These are phyloP conservation scores for Magallana angulata DNA, from an alignment of 1,140 invertebrate species.

Conservation along the genomic window DNA sequence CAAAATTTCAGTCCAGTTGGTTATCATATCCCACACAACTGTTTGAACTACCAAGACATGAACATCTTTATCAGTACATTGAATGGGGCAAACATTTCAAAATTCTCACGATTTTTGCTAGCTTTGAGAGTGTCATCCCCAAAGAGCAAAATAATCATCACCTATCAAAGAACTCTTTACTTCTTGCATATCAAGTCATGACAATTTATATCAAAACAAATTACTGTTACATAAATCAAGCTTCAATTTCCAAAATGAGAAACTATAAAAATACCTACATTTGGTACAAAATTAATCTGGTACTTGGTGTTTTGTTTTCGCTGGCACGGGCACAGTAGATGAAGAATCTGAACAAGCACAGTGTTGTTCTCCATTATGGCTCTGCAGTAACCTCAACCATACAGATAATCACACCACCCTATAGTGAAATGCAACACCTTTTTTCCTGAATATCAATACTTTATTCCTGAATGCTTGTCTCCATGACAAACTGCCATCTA, in stretches of 20 bases:
- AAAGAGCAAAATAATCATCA: too few relatives aligned
- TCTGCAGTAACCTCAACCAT: background rate
- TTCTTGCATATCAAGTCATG: too few relatives aligned
- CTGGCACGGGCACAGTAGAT: conserved; percentile 7
- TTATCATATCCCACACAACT: background rate
- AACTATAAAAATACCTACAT: background rate
- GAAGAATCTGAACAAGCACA: conserved; percentile 11
- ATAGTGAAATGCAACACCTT: background rate
- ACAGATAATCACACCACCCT: background rate
- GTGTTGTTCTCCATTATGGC: conserved; percentile 6
- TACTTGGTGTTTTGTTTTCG: conserved; percentile 25
- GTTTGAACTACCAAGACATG: background rate
- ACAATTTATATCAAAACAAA: too few relatives aligned
- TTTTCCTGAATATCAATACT: conserved; percentile 19
- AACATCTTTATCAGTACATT: background rate
- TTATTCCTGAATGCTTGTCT: background rate
- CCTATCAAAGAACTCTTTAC: too few relatives aligned
- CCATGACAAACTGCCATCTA: conserved; percentile 18
- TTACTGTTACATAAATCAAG: too few relatives aligned
- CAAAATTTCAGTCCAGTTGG: too few relatives aligned
- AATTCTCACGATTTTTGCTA: conserved; percentile 22
- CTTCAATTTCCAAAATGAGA: too few relatives aligned
- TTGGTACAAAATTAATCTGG: background rate
- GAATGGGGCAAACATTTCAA: conserved; percentile 12
- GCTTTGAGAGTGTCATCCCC: too few relatives aligned